These are phyloP conservation scores for Marmota monax DNA, from an alignment of 2,113 vertebrate genomes.

Conservation along the genomic window DNA sequence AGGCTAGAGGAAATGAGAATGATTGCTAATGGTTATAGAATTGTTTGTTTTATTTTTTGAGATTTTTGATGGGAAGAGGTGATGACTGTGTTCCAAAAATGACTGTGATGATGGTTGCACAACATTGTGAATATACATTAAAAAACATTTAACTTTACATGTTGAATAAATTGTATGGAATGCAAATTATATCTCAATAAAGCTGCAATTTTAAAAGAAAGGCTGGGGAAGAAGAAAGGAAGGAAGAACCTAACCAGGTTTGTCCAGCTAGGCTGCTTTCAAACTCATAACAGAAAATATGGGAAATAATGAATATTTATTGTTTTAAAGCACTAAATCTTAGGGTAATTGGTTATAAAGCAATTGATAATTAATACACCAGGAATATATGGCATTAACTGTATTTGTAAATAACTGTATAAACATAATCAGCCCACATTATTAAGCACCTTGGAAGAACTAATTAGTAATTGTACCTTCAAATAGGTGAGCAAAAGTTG, in stretches of 20 bases:
- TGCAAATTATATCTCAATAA: neutral
- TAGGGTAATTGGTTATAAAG: neutral
- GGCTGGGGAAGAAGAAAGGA: neutral
- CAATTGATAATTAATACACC: neutral
- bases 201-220: neutral
- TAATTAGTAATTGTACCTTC: neutral
- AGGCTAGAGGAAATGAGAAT: neutral
- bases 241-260: neutral
- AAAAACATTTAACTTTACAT: neutral
- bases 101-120: neutral
- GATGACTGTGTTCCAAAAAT: neutral
- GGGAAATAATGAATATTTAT: neutral
- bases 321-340: neutral
- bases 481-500: neutral
- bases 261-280: neutral
- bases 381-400: neutral
- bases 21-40: neutral
- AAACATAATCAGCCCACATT: neutral
- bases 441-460: neutral
- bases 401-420: neutral
- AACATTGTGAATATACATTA: neutral
- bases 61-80: neutral
- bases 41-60: neutral
- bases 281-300: neutral
- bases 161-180: neutral